Percentiles rank a stretch among this genome's conserved stretches.
phyloP scores from a whole-genome alignment of 2,888 invertebrate genomes.

The Rhamnusium bicolor region DNA sequence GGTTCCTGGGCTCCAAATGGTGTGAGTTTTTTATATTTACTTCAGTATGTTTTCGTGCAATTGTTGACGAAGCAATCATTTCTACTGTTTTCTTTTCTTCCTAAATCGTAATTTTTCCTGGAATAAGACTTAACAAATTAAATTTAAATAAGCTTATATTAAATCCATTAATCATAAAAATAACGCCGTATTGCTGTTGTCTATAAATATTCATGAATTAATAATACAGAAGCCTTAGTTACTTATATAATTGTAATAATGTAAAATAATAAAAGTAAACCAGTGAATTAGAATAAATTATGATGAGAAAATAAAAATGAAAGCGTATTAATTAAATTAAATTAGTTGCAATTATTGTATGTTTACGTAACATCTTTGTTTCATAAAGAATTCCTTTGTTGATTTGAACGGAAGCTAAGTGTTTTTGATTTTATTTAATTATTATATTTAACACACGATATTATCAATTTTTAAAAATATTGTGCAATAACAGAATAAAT shows the following conservation, averaged over 20 bases:
- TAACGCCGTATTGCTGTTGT: not conserved
- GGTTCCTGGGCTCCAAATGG: no score
- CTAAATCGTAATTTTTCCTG: no score
- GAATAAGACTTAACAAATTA: no score
- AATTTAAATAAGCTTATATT: not conserved
- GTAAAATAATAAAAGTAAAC: slow-evolving; percentile 21
- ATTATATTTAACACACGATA: not conserved
- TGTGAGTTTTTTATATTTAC: no score
- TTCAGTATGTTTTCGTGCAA: no score
- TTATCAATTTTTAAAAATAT: not conserved
- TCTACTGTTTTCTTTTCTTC: no score
- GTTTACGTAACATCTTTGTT: slow-evolving; percentile 24
- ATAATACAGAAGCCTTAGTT: not conserved
- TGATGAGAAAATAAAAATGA: slow-evolving; percentile 48
- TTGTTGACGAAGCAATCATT: no score
- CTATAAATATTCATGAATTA: not conserved
- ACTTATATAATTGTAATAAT: slow-evolving; percentile 10
- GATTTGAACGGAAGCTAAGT: not conserved
- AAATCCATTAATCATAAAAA: not conserved
- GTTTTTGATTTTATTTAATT: not conserved
- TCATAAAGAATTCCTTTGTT: slow-evolving; percentile 6
- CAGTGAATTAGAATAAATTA: slow-evolving; percentile 29
- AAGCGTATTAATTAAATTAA: slow-evolving; percentile 43
- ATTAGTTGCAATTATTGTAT: slow-evolving; percentile 30
- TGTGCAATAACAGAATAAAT: no score